Percentiles rank a stretch among this genome's conserved stretches.
Evolutionary conservation across 2,888 invertebrate species (phyloP).

Genomic region (Luperina testacea): DNA sequence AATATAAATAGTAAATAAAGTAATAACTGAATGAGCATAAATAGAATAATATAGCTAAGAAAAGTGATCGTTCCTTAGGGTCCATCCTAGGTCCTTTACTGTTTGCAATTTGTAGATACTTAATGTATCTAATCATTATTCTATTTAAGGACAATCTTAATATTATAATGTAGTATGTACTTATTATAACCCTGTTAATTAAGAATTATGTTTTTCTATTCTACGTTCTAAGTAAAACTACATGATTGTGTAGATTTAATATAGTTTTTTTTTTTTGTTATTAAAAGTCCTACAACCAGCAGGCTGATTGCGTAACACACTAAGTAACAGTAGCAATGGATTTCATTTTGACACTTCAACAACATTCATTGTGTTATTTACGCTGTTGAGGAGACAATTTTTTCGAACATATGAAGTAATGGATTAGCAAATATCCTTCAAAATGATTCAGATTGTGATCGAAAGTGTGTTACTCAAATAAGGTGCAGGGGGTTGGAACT

Average conservation of each 20-base stretch:
- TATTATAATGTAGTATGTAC: neutral
- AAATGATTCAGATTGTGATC: neutral
- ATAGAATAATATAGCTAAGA: neutral
- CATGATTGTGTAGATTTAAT: neutral
- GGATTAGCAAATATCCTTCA: neutral
- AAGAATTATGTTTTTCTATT: neutral
- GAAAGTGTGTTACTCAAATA: neutral
- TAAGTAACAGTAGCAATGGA: neutral
- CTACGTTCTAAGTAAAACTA: neutral
- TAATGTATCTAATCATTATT: neutral
- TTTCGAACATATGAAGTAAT: neutral
- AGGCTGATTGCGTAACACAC: neutral
- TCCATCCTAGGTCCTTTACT: slow-evolving; percentile 5
- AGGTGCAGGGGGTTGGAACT: neutral
- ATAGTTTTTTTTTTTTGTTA: neutral
- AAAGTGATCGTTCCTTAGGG: neutral
- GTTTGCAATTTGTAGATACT: neutral
- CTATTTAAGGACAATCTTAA: neutral
- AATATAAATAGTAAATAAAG: neutral
- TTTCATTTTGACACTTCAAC: neutral
- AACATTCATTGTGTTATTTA: neutral
- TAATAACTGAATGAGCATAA: neutral
- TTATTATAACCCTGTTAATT: neutral
- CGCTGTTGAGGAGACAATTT: neutral
- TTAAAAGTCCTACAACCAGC: neutral